These are phyloP conservation scores for Leucoraja ocellata DNA, from an alignment of 2,797 vertebrate species.

Conservation along the genomic window DNA sequence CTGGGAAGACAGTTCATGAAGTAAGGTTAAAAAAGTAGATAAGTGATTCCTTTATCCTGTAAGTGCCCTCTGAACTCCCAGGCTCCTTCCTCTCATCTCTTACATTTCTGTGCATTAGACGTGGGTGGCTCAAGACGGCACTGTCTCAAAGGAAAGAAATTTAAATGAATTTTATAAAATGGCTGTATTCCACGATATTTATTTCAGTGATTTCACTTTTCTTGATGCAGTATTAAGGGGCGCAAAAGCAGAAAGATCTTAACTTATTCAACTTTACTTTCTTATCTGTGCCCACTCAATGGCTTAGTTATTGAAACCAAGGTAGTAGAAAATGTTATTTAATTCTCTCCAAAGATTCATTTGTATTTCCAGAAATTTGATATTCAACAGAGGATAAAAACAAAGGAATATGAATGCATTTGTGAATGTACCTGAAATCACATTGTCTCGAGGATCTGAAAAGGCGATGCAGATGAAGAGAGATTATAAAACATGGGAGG, in stretches of 20 bases:
- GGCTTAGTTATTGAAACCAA: background rate
- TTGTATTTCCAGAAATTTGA: background rate
- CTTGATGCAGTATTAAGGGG: background rate
- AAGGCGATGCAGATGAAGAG: background rate
- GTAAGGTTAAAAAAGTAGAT: background rate
- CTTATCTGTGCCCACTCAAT: background rate
- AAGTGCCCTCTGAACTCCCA: background rate
- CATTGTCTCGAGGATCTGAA: background rate
- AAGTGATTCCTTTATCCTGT: background rate
- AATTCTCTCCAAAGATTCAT: background rate
- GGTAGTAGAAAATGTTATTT: background rate
- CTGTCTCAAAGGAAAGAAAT: background rate
- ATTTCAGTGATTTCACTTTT: background rate
- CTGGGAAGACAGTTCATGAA: background rate
- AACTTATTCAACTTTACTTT: background rate
- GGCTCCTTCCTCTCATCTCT: background rate
- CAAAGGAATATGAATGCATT: background rate
- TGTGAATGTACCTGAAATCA: background rate
- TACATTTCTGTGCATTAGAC: background rate
- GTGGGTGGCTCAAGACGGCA: conserved; percentile 14
- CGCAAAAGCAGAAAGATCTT: background rate
- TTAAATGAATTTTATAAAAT: background rate
- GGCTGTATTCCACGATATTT: background rate
- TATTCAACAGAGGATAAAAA: background rate
- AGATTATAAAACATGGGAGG: background rate